Base-by-base conservation (phyloP, 2,888 invertebrate species). In the Coelopa pilipes region DNA sequence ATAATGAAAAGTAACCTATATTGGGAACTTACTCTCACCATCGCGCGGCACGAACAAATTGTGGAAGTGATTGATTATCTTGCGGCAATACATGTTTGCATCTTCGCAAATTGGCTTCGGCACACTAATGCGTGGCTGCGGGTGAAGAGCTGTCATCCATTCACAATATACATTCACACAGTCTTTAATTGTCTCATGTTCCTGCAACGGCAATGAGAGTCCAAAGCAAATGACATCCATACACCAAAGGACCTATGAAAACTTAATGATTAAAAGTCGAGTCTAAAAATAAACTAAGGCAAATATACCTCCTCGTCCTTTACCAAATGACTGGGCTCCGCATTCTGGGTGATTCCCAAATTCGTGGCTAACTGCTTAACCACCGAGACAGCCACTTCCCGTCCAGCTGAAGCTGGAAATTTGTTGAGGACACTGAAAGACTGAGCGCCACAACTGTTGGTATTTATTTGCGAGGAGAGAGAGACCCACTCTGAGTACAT, bases 111-210 rank as follows among this genome's bases (percentile, higher is more conserved):
- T 93, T 0, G 98, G 97, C 79, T 92, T 91, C 0, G 98, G 98
- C 19, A 98, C 94, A 80, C 96, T 94, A 71, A 95, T 91, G 82
- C 96, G 94, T 1, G 96, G 95, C 45, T 91, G 91, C 34, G 94
- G 93, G 79, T 95, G 92, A 77, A 98, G 89, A 2, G 97, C 95
- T 0, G 95, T 93, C 78, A 99, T 89, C 98, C 98, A 99, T 84
- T 98, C 97, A 87, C 97, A 98, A 85, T 98, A 98, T 50, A 98
- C 94, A 85, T 96, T 96, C 59, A 98, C 98, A 86, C 98, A 98
- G 87, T 98, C 97, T 78, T 97, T 93, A 70, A 98, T 93, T 0
- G 97, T 96, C 81, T 97, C 97, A 86, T 97, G 96, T 87, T 98
- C 98, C 50, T 92, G 90, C 65, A 98, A 88, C 0, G 97, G 97